Conservation (phyloP, 2,888 invertebrate genomes). For the Amiota minor region DNA sequence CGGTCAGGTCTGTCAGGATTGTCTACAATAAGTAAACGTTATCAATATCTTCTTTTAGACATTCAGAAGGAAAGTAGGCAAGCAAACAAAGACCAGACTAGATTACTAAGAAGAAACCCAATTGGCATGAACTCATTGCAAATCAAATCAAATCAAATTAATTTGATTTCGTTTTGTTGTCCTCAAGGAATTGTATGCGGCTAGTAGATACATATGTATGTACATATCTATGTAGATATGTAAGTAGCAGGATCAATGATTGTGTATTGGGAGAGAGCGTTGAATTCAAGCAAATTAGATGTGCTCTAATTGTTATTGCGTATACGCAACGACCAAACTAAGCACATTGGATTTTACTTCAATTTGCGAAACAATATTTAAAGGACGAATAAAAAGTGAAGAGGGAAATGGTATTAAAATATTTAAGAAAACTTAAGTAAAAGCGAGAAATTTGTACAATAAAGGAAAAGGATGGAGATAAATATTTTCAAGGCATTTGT, state of each 20-base stretch:
- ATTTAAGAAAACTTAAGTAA: slow-evolving; percentile 1
- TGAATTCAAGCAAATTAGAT: slow-evolving; percentile 21
- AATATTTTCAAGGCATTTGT: slow-evolving; percentile 14
- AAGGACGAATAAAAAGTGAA: not conserved
- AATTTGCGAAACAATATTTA: not conserved
- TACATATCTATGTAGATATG: too few species aligned
- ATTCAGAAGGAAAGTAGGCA: too few species aligned
- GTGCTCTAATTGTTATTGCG: slow-evolving; percentile 60
- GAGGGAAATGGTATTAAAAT: not conserved
- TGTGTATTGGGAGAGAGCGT: not conserved
- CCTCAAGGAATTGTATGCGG: slow-evolving; percentile 49
- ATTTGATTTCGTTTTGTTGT: slow-evolving; percentile 61
- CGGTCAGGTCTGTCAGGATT: too few species aligned
- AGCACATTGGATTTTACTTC: not conserved
- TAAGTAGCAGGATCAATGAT: not conserved
- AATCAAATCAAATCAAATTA: slow-evolving; percentile 38
- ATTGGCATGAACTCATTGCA: too few species aligned
- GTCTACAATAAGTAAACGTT: too few species aligned
- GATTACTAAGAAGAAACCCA: too few species aligned
- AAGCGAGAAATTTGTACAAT: not conserved
- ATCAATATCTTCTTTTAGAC: too few species aligned
- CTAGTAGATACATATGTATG: too few species aligned
- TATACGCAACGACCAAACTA: slow-evolving; percentile 46
- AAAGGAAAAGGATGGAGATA: slow-evolving; percentile 8
- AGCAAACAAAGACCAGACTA: too few species aligned